These are phyloP conservation scores for Kryptopterus vitreolus DNA, from an alignment of 2,797 vertebrate genomes.

Conservation along the genomic window DNA sequence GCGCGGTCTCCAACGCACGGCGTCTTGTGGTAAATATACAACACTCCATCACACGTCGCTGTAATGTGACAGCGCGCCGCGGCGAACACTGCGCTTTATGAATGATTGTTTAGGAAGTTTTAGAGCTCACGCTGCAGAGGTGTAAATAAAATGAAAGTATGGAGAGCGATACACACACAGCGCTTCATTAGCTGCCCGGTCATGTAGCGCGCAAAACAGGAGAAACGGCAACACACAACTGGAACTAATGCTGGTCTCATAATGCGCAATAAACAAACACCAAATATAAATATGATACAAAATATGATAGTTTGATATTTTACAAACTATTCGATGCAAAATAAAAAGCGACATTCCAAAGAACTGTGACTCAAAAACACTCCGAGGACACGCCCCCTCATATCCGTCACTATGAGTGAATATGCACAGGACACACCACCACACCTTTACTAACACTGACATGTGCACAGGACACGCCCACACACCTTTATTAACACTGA, in stretches of 20 bases:
- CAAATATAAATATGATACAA: not conserved
- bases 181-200: slow-evolving; percentile 33
- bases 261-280: not conserved
- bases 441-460: not conserved
- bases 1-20: slow-evolving; percentile 5
- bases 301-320: not conserved
- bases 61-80: slow-evolving; percentile 41
- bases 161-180: not conserved
- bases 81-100: slow-evolving; percentile 23
- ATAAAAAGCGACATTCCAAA: not conserved
- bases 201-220: not conserved
- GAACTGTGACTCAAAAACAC: not conserved
- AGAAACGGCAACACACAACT: not conserved
- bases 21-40: slow-evolving; percentile 47
- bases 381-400: not conserved
- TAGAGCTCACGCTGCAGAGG: slow-evolving; percentile 13
- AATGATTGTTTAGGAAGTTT: slow-evolving; percentile 20
- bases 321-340: not conserved
- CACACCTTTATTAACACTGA: not conserved
- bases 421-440: not conserved
- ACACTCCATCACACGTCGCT: slow-evolving; percentile 38
- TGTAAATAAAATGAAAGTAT: slow-evolving; percentile 27
- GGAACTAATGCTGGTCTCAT: not conserved
- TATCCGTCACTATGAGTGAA: not conserved
- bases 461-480: not conserved